Evolutionary conservation across 1,140 invertebrate species (phyloP).

Genomic region (Scaptodrosophila lebanonensis): DNA sequence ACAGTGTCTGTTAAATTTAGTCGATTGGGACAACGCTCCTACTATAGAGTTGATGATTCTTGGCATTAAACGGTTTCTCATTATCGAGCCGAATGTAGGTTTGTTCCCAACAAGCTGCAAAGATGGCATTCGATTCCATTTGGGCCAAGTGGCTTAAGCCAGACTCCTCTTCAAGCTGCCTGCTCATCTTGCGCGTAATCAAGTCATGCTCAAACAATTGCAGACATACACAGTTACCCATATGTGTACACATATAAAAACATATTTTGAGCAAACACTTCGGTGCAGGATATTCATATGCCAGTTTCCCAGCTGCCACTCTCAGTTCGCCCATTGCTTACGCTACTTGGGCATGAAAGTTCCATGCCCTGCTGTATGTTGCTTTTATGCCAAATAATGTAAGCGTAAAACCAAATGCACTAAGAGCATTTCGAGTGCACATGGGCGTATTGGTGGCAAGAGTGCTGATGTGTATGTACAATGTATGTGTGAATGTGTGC

Average conservation of each 20-base stretch:
- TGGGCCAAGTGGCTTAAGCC: slow-evolving; percentile 2
- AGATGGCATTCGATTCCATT: slow-evolving; percentile 42
- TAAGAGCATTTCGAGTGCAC: slow-evolving; percentile 41
- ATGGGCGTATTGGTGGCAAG: slow-evolving; percentile 16
- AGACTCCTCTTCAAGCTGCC: slow-evolving; percentile 3
- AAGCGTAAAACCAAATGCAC: slow-evolving; percentile 41
- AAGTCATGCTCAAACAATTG: slow-evolving; percentile 42
- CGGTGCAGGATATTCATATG: slow-evolving; percentile 29
- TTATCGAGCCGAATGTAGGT: slow-evolving; percentile 15
- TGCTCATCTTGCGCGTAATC: slow-evolving; percentile 26
- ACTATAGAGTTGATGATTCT: background rate
- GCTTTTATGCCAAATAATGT: slow-evolving; percentile 38
- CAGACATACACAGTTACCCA: background rate
- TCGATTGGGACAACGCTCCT: too few species aligned
- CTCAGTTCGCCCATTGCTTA: background rate
- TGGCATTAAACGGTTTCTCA: slow-evolving; percentile 38
- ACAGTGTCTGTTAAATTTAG: too few species aligned
- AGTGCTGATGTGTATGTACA: slow-evolving; percentile 24
- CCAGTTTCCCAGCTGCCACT: slow-evolving; percentile 19
- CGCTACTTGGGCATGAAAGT: slow-evolving; percentile 1
- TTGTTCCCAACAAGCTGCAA: slow-evolving; percentile 19
- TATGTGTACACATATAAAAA: background rate
- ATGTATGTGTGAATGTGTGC: background rate
- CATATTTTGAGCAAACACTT: slow-evolving; percentile 40
- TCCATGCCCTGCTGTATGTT: slow-evolving; percentile 3